Evolutionary conservation across 1,140 invertebrate species (phyloP), one percentile per base, ranked within the genome.

Genomic region (Pseudomyrmex concolor): DNA sequence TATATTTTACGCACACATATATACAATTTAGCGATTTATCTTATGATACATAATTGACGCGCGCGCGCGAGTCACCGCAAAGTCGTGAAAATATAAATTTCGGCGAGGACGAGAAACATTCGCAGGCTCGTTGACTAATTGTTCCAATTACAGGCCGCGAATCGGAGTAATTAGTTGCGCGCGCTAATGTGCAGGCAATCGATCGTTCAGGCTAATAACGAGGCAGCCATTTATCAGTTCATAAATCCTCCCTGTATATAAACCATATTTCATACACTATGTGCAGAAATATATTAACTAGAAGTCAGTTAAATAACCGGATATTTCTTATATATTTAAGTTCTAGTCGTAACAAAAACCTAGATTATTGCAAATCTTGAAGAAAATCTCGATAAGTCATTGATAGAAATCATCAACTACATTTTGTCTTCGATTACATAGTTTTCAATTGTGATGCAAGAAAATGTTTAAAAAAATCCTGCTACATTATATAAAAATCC

Each of bases 81-180:
- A 80, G 76, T 80, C 66, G 15, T 17, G 70, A 74, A 82, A 66
- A 71, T 85, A 83, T 54, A 63, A 72, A 85, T 83, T 57, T 72
- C 63, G 45, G 19, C 55, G 48, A 68, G 66, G 63, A 85, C 22
- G 70, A 57, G 74, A 48, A 60, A 45, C 70, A 22, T 83, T 43
- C 70, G 63, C 80, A 54, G 66, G 63, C 78, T 68, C 70, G 80
- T 83, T 85, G 60, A 74, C 84, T 85, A 85, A 85, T 85, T 83
- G 64, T 83, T 13, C 78, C 78, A 83, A 85, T 85, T 85, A 83
- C 71, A 70, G 15, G 63, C 63, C 62, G 70, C 78, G 70, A 62
- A 84, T 81, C 77, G 50, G 66, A 51, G 80, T 74, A 85, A 85
- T 83, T 85, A 73, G 70, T 72, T 70, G 84, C 19, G 78, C 9